Evolutionary conservation across 2,113 vertebrate genomes (phyloP).

Genomic region (Psophia crepitans): DNA sequence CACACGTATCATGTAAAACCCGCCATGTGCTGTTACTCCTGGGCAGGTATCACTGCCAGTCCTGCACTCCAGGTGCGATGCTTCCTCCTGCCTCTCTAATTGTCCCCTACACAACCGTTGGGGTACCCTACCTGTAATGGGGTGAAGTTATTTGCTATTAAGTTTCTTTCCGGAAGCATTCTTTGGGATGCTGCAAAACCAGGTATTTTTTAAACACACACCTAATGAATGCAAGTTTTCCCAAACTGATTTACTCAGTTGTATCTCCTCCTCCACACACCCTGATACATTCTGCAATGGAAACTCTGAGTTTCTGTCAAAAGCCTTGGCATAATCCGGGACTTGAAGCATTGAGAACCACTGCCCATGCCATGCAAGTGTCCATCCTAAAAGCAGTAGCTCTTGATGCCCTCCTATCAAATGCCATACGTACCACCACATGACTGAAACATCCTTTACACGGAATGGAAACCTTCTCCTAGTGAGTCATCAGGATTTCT

Average conservation of each 20-base stretch:
- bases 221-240: not conserved
- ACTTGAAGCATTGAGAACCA: not conserved
- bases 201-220: fast-evolving
- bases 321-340: not conserved
- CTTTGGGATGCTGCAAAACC: not conserved
- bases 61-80: not conserved
- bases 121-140: not conserved
- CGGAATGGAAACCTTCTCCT: not conserved
- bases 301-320: not conserved
- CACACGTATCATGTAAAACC: not conserved
- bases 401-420: not conserved
- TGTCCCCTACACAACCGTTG: fast-evolving
- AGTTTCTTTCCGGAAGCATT: not conserved
- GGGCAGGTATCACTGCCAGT: not conserved
- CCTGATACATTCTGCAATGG: not conserved
- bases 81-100: not conserved
- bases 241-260: not conserved
- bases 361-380: not conserved
- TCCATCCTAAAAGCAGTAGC: not conserved
- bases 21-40: too few species aligned
- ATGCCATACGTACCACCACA: not conserved
- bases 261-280: not conserved
- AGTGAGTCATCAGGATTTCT: not conserved
- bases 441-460: not conserved
- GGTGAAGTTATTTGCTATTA: not conserved